A percentile compares a stretch with the other conserved stretches of the same genome.
Conservation (phyloP, 2,797 vertebrate species). For the Sebastes paucispinis region DNA sequence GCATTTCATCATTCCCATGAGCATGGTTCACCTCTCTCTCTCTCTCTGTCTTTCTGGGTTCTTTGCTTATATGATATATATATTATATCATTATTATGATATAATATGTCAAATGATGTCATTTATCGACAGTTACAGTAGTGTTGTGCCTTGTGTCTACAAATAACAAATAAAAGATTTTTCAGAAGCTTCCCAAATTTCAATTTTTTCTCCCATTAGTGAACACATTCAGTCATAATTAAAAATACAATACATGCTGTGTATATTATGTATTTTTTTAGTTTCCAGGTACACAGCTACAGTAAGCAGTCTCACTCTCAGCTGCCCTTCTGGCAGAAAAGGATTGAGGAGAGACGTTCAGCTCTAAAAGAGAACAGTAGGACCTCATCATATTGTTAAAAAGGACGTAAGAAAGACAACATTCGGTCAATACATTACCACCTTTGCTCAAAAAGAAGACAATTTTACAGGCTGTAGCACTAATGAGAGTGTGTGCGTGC, state of each 20-base stretch:
- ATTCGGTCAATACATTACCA: neutral
- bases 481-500: neutral
- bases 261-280: neutral
- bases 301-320: neutral
- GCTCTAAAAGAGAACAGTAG: neutral
- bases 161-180: neutral
- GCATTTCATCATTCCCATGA: slow-evolving; percentile 41
- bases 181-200: neutral
- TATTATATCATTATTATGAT: too few species aligned
- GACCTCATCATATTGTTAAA: neutral
- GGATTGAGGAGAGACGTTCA: neutral
- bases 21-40: slow-evolving; percentile 24
- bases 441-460: neutral
- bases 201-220: neutral
- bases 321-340: neutral
- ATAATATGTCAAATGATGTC: neutral
- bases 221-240: neutral
- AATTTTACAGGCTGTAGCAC: neutral
- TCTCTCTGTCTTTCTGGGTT: neutral
- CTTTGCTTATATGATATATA: neutral
- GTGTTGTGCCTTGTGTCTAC: neutral
- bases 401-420: neutral
- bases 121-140: neutral
- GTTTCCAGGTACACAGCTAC: neutral
- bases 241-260: neutral